Base-by-base conservation (phyloP, 2,888 invertebrate genomes). In the Orgyia antiqua region DNA sequence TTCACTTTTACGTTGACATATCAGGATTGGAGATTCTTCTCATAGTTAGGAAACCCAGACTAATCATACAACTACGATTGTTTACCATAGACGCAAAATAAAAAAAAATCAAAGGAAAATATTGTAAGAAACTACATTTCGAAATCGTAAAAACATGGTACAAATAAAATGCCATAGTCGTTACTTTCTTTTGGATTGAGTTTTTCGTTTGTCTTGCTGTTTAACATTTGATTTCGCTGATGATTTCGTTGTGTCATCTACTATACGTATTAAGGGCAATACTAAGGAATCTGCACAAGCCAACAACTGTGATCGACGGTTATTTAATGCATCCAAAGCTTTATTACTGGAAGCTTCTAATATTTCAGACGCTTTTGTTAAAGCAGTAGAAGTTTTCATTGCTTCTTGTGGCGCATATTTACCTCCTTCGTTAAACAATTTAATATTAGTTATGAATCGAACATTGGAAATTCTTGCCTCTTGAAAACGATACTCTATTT, bases 381-480 rank as follows among this genome's bases (percentile, higher is more conserved):
- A 46, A 5, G 57, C 48, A 3, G 39, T 29, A 28, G 58, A 56
- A 0, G 69, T 45, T 39, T 51, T 71, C 1, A 47, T 34, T 2
- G 75, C 77, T 51, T 84, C 83, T 2, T 43, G 31, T 2, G 67
- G 52, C 2, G 75, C 56, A 40, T 70, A 82, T 1, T 46, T 45
- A 4, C 83, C 82, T 15, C 72, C 74, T 53, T 82, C 75, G 34
- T 39, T 45, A 9, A 72, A 71, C 36, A 82, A 40, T 29, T 57
- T 66, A 2, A 83, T 47, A 19, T 67, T 52, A 4, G 68, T 53
- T 37, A 77, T 45, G 29, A 73, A 75, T 6, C 68, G 57, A n/a
- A 75, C 54, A 39, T 78, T 82, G 0, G 79, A 65, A 19, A 78
- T 65, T n/a, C 79, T 63, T 6, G 60, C 77, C 21, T 66, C 64